Evolutionary conservation across 2,888 invertebrate species (phyloP), one percentile per base, ranked within the genome.

Genomic region (Lymantria dispar): DNA sequence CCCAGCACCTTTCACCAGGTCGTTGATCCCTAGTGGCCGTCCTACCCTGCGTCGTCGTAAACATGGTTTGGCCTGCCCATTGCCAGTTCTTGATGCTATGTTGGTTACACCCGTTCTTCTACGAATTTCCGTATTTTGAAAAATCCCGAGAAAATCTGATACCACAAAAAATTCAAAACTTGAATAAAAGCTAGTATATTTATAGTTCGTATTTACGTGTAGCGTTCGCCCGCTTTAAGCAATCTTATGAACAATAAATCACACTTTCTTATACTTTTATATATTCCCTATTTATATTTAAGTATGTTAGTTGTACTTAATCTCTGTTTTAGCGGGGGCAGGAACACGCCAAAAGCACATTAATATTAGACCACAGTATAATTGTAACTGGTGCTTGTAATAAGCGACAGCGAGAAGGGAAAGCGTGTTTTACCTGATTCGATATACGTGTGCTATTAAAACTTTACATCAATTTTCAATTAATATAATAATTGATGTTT

Each of bases 341-440:
- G 71, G 68, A 63, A 75, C 89, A 89, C 89, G 89, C 87, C 76
- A 89, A 84, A 78, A 70, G 77, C 70, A 76, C 87, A 89, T 89
- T 89, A 88, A 89, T 88, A 88, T 83, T 75, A 78, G 72, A 85
- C 83, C 76, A 78, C 74, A 68, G 67, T 68, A 68, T 68, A 68
- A 73, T 60, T 62, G 48, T 45, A 49, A 1, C 42, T 43, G 55
- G 52, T 45, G n/a, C 49, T 29, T 7, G 40, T 49, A 50, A 51
- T 31, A 53, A 48, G 58, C 52, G 49, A 47, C 0, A 57, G 67
- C 66, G 66, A 30, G 14, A 33, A 47, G 52, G 51, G 51, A 14
- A 15, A 39, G 50, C 43, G 38, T 33, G 8, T 33, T 33, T 10
- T 22, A 5, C 5, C 22, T 22, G 22, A 5, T 22, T 22, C 3